A percentile compares a stretch with the other conserved stretches of the same genome.
These are phyloP conservation scores for Halictus quadricinctus DNA, from an alignment of 2,888 invertebrate genomes.

Conservation along the genomic window DNA sequence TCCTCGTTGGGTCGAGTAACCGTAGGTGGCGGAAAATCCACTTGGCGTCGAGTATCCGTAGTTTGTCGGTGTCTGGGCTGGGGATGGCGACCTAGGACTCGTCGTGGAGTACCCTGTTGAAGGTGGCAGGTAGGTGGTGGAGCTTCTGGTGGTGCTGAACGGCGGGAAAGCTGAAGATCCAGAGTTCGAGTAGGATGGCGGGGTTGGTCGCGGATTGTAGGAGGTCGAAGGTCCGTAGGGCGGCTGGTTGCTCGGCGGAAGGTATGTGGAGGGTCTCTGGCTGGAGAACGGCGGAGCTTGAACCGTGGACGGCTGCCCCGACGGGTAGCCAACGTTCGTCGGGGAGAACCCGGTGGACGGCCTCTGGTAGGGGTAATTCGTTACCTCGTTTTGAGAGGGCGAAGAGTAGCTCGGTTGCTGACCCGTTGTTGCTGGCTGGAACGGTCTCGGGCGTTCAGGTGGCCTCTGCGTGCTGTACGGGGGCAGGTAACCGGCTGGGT, in stretches of 20 bases:
- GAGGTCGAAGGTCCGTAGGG: slow-evolving; percentile 68
- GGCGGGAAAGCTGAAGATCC: slow-evolving; percentile 75
- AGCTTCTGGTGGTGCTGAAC: slow-evolving; percentile 73
- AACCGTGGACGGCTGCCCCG: slow-evolving; percentile 46
- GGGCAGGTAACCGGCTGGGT: slow-evolving; percentile 83
- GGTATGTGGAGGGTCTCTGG: slow-evolving; percentile 66
- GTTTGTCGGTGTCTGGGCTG: slow-evolving; percentile 23
- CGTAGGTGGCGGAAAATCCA: slow-evolving; percentile 67
- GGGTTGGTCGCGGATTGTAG: slow-evolving; percentile 68
- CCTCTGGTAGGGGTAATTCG: slow-evolving; percentile 73
- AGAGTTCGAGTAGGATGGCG: slow-evolving; percentile 60
- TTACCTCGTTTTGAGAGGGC: slow-evolving; percentile 72
- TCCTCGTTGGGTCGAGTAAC: slow-evolving; percentile 62
- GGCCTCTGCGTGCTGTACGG: slow-evolving; percentile 84
- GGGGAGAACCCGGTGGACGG: slow-evolving; percentile 74
- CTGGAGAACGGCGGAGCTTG: slow-evolving; percentile 59
- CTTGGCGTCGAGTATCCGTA: slow-evolving; percentile 46
- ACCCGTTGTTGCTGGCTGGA: slow-evolving; percentile 83
- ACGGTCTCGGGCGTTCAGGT: slow-evolving; percentile 88
- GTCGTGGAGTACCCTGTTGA: slow-evolving; percentile 30
- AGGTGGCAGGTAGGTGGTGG: slow-evolving; percentile 63
- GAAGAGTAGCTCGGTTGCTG: slow-evolving; percentile 78
- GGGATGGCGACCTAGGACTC: slow-evolving; percentile 36
- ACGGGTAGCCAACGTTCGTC: slow-evolving; percentile 56
- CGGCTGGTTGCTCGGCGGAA: slow-evolving; percentile 70